Base-by-base conservation (phyloP, 37 sponge, comb jelly and placozoan genomes). In the Haliclona indistincta region DNA sequence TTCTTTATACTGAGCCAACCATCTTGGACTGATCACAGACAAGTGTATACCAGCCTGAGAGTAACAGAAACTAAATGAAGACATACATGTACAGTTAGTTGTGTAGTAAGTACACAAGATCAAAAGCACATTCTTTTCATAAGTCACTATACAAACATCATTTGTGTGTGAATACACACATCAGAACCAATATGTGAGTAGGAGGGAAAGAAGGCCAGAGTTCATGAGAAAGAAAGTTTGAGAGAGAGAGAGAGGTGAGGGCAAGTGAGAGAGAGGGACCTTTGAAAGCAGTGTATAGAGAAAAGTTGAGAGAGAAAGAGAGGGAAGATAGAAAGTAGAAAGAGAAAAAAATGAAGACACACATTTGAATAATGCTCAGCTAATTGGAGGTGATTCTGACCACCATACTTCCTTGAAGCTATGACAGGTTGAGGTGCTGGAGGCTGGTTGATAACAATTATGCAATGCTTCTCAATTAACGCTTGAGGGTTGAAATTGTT, bases 281-380 rank as follows among this genome's bases (percentile, higher is more conserved):
- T n/a, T n/a, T n/a, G n/a, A n/a, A n/a, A n/a, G n/a, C n/a, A n/a
- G n/a, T n/a, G n/a, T n/a, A n/a, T n/a, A n/a, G n/a, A n/a, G n/a
- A n/a, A n/a, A n/a, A n/a, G n/a, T n/a, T n/a, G n/a, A n/a, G n/a
- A n/a, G n/a, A n/a, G n/a, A n/a, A n/a, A n/a, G n/a, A n/a, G n/a
- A n/a, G n/a, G n/a, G n/a, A n/a, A n/a, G n/a, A n/a, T n/a, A n/a
- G n/a, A n/a, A n/a, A n/a, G n/a, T n/a, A n/a, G n/a, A n/a, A n/a
- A n/a, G n/a, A n/a, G n/a, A n/a, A n/a, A 20, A n/a, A 22, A 19
- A 11, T 49, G 52, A 11, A 17, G 41, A 25, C 54, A 38, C 28
- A 81, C 84, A 76, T 83, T 69, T 2, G 56, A 30, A 63, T 75
- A 68, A 19, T 75, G 20, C n/a, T 75, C 76, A 30, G 71, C 39